phyloP scores from a whole-genome alignment of 2,113 vertebrate genomes.

The Diphyllodes magnificus region DNA sequence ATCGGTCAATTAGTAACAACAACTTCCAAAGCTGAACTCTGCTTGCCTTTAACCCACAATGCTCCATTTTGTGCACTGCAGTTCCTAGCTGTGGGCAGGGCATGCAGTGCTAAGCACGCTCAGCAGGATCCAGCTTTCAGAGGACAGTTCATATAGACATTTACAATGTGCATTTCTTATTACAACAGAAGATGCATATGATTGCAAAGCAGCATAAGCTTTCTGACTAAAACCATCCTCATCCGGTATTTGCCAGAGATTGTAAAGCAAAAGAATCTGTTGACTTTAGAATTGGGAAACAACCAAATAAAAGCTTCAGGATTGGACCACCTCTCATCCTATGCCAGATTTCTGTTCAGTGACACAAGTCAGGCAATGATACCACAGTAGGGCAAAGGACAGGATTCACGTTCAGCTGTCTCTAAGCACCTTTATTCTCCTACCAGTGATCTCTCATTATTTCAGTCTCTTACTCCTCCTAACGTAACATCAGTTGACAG shows the following conservation, averaged over 20 bases:
- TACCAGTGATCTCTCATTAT: background rate
- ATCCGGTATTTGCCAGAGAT: background rate
- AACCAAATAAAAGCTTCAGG: background rate
- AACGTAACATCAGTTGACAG: background rate
- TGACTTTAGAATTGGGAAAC: background rate
- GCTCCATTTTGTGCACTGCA: background rate
- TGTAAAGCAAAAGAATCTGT: background rate
- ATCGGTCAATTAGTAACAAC: background rate
- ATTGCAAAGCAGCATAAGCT: background rate
- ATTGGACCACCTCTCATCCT: background rate
- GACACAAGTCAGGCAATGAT: background rate
- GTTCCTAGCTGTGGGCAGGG: background rate
- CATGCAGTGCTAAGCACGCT: background rate
- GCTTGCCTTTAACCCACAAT: background rate
- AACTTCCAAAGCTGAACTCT: background rate
- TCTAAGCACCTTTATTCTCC: background rate
- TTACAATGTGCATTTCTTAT: background rate
- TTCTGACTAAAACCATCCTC: background rate
- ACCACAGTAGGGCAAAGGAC: background rate
- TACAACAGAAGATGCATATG: background rate
- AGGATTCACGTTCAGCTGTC: background rate
- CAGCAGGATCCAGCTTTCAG: background rate
- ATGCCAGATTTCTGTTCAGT: background rate
- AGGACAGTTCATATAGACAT: background rate
- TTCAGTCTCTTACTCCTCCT: background rate